A percentile compares a stretch with the other conserved stretches of the same genome.
Evolutionary conservation across 2,113 vertebrate genomes (phyloP).

Genomic region (Lampris incognitus): DNA sequence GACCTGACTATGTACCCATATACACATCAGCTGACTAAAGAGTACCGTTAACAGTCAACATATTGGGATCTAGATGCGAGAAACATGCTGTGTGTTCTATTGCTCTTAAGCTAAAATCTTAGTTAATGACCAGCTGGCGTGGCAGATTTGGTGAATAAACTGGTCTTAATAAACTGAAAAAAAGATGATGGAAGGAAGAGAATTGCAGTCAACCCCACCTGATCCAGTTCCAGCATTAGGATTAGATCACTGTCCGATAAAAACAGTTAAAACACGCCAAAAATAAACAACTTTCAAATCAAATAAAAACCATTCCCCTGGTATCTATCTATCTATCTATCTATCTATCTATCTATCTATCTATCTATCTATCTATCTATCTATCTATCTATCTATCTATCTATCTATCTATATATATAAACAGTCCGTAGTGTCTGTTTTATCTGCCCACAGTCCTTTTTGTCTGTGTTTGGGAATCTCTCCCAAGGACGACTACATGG

Average conservation of each 20-base stretch:
- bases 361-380: no score
- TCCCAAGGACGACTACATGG: slow-evolving; percentile 50
- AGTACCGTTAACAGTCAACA: slow-evolving; percentile 69
- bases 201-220: slow-evolving; percentile 51
- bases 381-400: no score
- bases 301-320: slow-evolving; percentile 56
- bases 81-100: slow-evolving; percentile 46
- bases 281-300: slow-evolving; percentile 39
- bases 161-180: slow-evolving; percentile 45
- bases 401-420: background rate
- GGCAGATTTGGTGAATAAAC: slow-evolving; percentile 66
- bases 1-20: slow-evolving; percentile 53
- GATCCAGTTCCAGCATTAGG: slow-evolving; percentile 69
- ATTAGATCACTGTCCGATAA: slow-evolving; percentile 45
- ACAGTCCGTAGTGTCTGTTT: slow-evolving; percentile 70
- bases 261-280: slow-evolving; percentile 63
- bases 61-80: slow-evolving; percentile 54
- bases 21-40: slow-evolving; percentile 46
- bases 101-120: slow-evolving; percentile 54
- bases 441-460: slow-evolving; percentile 30
- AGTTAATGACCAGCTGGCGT: slow-evolving; percentile 57
- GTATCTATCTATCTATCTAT: background rate
- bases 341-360: no score
- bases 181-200: slow-evolving; percentile 30
- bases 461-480: slow-evolving; percentile 52